Percentiles rank a stretch among this genome's conserved stretches.
Evolutionary conservation across 1,140 invertebrate species (phyloP).

Genomic region (Eriosoma lanigerum): DNA sequence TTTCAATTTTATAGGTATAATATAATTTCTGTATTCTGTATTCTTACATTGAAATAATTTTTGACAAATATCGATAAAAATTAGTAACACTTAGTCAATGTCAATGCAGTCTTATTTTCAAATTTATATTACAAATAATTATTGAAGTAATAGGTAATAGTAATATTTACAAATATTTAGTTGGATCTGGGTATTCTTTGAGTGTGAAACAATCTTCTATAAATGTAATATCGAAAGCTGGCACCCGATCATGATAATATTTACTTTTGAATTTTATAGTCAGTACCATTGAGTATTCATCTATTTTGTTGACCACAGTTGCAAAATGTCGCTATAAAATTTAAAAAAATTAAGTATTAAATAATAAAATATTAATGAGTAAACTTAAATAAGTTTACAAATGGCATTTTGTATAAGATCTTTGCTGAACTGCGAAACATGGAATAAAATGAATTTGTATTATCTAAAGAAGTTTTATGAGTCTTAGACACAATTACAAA

Average conservation of each 20-base stretch:
- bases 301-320: background rate
- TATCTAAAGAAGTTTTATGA: no score
- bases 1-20: no score
- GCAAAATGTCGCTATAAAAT: background rate
- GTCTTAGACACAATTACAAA: no score
- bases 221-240: slow-evolving; percentile 2
- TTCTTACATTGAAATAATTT: background rate
- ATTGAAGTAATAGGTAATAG: background rate
- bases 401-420: background rate
- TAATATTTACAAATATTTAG: background rate
- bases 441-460: background rate
- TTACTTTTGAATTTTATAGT: background rate
- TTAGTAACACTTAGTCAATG: no score
- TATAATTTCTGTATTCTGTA: background rate
- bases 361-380: background rate
- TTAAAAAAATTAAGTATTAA: background rate
- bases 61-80: background rate
- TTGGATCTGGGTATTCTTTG: background rate
- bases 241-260: background rate
- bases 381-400: background rate
- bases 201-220: slow-evolving; percentile 4
- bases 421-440: background rate
- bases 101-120: background rate
- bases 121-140: background rate
- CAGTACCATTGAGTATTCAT: background rate